phyloP scores from a whole-genome alignment of 2,888 invertebrate genomes.

The Hyposoter dolosus region DNA sequence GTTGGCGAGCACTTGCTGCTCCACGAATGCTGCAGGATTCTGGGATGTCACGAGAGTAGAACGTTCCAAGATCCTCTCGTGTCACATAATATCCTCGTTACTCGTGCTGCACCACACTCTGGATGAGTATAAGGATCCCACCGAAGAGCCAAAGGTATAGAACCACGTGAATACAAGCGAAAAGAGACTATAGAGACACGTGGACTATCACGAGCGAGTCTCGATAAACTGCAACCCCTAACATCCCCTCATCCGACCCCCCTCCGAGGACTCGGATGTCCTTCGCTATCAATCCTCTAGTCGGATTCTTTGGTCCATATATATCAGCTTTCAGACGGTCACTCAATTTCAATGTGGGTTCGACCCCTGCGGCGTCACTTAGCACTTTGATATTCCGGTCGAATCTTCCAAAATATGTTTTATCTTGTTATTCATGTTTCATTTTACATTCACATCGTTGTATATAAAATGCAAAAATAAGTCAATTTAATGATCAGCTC shows the following conservation, averaged over 20 bases:
- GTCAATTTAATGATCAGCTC: neutral
- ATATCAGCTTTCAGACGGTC: conserved; percentile 8
- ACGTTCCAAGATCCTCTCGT: conserved; percentile 58
- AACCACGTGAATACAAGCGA: conserved; percentile 28
- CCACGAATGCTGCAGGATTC: conserved; percentile 42
- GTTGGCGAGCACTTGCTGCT: conserved; percentile 40
- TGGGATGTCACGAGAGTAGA: conserved; percentile 58
- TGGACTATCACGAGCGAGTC: conserved; percentile 28
- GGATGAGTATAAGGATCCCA: conserved; percentile 42
- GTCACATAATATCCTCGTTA: conserved; percentile 66
- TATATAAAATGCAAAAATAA: neutral
- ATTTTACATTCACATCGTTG: neutral
- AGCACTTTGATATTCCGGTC: neutral
- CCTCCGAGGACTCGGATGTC: conserved; percentile 17
- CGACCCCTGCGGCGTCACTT: neutral
- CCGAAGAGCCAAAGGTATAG: conserved; percentile 18
- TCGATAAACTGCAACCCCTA: conserved; percentile 54
- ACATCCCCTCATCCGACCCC: conserved; percentile 11
- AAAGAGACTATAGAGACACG: conserved; percentile 21
- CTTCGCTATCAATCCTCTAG: conserved; percentile 55
- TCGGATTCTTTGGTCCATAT: conserved; percentile 8
- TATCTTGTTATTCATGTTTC: neutral
- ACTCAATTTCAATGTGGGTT: neutral
- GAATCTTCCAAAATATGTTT: neutral
- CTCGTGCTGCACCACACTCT: conserved; percentile 34